phyloP scores from a whole-genome alignment of 2,797 vertebrate species.

The Chaunax sp. region DNA sequence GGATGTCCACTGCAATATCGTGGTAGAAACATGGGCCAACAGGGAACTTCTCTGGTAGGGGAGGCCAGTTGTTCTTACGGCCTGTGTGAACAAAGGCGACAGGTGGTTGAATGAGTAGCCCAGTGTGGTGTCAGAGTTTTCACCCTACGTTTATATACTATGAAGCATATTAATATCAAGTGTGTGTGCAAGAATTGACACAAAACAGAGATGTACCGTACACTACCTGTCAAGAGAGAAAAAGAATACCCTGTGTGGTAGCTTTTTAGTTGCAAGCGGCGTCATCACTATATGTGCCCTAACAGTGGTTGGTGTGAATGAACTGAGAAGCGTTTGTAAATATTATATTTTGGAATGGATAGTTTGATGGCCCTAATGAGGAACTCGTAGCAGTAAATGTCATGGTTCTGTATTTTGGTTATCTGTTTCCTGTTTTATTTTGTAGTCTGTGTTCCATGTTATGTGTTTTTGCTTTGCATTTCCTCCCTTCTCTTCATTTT shows the following conservation, averaged over 20 bases:
- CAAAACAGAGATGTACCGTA: neutral
- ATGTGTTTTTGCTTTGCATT: no score
- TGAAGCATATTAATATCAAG: neutral
- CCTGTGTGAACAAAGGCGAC: constrained; percentile 79
- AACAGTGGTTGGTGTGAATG: neutral
- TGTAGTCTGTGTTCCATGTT: no score
- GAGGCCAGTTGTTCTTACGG: constrained; percentile 99
- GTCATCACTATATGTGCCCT: neutral
- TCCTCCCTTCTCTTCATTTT: no score
- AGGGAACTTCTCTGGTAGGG: constrained; percentile 94
- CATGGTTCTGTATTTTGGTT: no score
- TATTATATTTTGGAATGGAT: no score
- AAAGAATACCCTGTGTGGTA: neutral
- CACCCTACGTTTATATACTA: neutral
- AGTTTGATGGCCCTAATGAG: no score
- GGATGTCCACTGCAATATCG: constrained; percentile 97
- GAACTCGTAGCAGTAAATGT: no score
- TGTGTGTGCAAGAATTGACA: neutral
- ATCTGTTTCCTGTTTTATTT: no score
- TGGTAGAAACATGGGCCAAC: constrained; percentile 99
- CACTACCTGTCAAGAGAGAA: neutral
- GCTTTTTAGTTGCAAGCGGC: neutral
- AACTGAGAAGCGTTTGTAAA: no score
- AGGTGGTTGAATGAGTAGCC: constrained; percentile 6
- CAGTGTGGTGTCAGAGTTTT: neutral